Percentiles rank a stretch among this genome's conserved stretches.
Conservation (phyloP, 2,113 vertebrate species). For the Rana temporaria region DNA sequence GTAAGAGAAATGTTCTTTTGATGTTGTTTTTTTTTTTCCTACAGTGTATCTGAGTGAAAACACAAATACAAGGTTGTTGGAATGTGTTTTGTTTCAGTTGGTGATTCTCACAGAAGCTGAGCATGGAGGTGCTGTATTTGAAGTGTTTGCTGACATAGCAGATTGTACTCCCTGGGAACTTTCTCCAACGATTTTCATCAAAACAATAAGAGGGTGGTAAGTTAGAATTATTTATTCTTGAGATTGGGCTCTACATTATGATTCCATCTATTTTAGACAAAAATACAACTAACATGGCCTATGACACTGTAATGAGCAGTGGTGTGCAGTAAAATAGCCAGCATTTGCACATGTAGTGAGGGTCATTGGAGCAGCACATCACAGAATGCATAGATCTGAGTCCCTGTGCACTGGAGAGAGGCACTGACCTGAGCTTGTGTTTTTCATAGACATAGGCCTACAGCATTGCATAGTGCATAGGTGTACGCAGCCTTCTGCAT, state of each 20-base stretch:
- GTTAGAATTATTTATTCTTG: slow-evolving; percentile 28
- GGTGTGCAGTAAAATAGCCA: no score
- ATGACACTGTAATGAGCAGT: no score
- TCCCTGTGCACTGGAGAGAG: no score
- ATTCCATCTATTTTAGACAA: not conserved
- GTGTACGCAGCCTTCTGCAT: no score
- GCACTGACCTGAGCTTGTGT: no score
- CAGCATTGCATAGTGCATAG: no score
- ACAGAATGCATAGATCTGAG: no score
- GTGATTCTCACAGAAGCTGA: slow-evolving; percentile 78
- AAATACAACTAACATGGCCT: not conserved
- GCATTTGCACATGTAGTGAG: no score
- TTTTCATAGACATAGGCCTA: no score
- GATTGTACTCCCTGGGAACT: slow-evolving; percentile 84
- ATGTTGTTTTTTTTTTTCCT: not conserved
- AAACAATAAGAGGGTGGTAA: slow-evolving; percentile 93
- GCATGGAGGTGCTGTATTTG: slow-evolving; percentile 73
- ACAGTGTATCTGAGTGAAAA: not conserved
- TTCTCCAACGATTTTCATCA: slow-evolving; percentile 82
- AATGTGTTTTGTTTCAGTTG: slow-evolving; percentile 71
- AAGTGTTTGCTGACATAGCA: slow-evolving; percentile 79
- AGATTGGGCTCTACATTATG: no score
- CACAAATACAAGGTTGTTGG: not conserved
- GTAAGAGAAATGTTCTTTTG: slow-evolving; percentile 66
- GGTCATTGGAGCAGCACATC: no score